These are phyloP conservation scores for Protobothrops flavoviridis DNA, from an alignment of 2,113 vertebrate genomes.

Conservation along the genomic window DNA sequence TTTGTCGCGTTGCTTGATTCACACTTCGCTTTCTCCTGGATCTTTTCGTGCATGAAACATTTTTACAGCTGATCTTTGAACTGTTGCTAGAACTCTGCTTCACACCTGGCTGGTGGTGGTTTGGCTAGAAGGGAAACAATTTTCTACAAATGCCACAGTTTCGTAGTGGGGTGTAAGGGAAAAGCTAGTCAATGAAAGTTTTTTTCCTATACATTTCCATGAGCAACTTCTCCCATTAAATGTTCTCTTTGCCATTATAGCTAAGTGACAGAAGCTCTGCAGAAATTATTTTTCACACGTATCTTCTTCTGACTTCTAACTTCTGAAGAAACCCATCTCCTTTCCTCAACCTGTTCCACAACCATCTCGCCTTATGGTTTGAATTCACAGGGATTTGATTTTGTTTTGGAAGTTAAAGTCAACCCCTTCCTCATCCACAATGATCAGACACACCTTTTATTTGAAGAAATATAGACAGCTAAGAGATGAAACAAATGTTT, in stretches of 20 bases:
- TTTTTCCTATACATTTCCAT: background rate
- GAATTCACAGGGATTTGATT: background rate
- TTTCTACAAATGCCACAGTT: background rate
- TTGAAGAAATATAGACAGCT: background rate
- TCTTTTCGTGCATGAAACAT: background rate
- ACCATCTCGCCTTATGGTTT: background rate
- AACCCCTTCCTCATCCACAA: background rate
- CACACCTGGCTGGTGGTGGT: background rate
- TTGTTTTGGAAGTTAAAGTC: background rate
- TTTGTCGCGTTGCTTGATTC: background rate
- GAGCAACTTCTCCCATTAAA: background rate
- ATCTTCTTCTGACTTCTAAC: rapidly evolving
- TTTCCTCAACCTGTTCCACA: background rate
- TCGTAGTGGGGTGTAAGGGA: background rate
- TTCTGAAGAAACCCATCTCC: background rate
- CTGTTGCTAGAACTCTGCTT: background rate
- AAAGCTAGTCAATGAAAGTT: background rate
- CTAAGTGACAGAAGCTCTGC: background rate
- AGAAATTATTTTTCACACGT: background rate
- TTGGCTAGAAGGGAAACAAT: background rate
- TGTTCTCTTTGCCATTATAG: background rate
- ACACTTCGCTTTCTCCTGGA: background rate
- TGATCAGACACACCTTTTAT: background rate
- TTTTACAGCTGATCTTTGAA: background rate
- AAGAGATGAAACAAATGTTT: background rate